Base-by-base conservation (phyloP, 2,888 invertebrate species). In the Carterocephalus palaemon region DNA sequence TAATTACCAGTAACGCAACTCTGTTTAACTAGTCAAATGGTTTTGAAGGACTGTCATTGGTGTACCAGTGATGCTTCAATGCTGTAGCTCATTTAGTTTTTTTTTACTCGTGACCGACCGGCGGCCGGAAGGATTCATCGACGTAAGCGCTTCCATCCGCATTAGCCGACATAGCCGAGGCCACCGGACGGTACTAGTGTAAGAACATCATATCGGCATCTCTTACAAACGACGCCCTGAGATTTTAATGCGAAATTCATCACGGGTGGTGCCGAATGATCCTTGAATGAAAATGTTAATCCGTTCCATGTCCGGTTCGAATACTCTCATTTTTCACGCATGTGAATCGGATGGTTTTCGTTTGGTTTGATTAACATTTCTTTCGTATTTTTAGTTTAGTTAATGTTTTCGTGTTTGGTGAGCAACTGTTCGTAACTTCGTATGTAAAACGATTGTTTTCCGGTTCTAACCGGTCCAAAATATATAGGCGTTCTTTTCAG, bases 1-100 rank as follows among this genome's bases (percentile, higher is more conserved):
- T 40, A 47, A 40, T 54, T 48, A 48, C 43, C 39, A 46, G 43
- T 48, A 42, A 46, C 52, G 49, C 63, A 60, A 67, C 55, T 64
- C 56, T 62, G 53, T 56, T 17, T 67, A 63, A 72, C 82, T 82
- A 82, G 81, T 81, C 82, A 81, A 43, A 72, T 67, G 65, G 75
- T 74, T 70, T 75, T 75, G 75, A 69, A 63, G 66, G 62, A 67
- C 64, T 67, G 56, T 66, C 53, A 57, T 65, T 67, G 62, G 62
- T 54, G 52, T 62, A 58, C 66, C 67, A 66, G 63, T 71, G 71
- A 67, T 60, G 61, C 65, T 75, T 70, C 70, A 68, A 59, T 54
- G 67, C 69, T 65, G 53, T 77, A 73, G 71, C 65, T 70, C 67
- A 67, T 71, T 61, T 71, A 67, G 64, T 64, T 67, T 66, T 67